phyloP scores from a whole-genome alignment of 2,797 vertebrate species.

The Sus cebifrons region DNA sequence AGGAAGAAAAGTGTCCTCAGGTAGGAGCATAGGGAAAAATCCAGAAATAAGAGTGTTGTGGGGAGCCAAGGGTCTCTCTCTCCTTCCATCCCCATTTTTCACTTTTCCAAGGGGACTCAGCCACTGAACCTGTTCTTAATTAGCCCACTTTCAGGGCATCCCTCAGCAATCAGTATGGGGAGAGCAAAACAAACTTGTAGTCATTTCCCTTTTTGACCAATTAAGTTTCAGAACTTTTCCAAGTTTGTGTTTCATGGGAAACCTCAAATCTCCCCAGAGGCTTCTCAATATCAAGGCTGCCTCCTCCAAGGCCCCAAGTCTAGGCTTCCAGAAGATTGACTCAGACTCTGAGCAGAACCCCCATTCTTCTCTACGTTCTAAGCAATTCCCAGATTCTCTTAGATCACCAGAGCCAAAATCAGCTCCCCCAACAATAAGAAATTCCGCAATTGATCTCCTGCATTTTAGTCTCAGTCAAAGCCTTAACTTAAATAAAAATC shows the following conservation, averaged over 20 bases:
- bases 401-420: background rate
- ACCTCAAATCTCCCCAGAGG: background rate
- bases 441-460: background rate
- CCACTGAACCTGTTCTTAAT: slow-evolving; percentile 62
- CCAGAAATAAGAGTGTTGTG: background rate
- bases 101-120: background rate
- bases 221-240: slow-evolving; percentile 67
- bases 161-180: slow-evolving; percentile 48
- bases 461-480: background rate
- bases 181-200: slow-evolving; percentile 37
- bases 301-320: background rate
- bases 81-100: background rate
- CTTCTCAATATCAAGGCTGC: background rate
- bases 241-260: slow-evolving; percentile 44
- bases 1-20: background rate
- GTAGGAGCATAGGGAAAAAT: background rate
- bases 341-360: background rate
- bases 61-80: background rate
- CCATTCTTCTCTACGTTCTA: background rate
- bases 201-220: slow-evolving; percentile 26
- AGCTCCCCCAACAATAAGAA: background rate
- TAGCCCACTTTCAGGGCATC: slow-evolving; percentile 10
- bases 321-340: background rate
- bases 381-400: background rate
- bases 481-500: background rate